A percentile compares a stretch with the other conserved stretches of the same genome.
These are phyloP conservation scores for Gymnogyps californianus DNA, from an alignment of 2,113 vertebrate species.

Conservation along the genomic window DNA sequence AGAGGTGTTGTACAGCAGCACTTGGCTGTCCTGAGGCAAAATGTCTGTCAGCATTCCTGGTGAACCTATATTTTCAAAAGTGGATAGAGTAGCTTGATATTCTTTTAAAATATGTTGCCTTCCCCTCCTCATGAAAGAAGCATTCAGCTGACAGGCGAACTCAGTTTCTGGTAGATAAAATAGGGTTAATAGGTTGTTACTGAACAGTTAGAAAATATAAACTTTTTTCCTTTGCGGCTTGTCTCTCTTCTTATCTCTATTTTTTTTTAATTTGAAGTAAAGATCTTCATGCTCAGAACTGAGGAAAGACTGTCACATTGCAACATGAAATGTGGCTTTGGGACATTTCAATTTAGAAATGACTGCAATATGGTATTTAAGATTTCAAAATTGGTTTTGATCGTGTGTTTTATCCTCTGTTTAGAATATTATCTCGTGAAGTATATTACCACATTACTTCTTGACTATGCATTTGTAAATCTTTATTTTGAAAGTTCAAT, in stretches of 20 bases:
- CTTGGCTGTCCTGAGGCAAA: not conserved
- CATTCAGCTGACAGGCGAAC: not conserved
- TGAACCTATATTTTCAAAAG: not conserved
- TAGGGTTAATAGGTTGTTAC: not conserved
- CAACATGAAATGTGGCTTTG: not conserved
- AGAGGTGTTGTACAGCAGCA: not conserved
- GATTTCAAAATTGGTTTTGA: slow-evolving; percentile 18
- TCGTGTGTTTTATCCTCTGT: not conserved
- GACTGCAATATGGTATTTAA: not conserved
- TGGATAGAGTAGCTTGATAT: not conserved
- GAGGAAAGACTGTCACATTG: not conserved
- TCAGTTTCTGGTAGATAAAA: not conserved
- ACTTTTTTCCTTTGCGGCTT: not conserved
- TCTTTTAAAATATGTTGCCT: not conserved
- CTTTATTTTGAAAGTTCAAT: slow-evolving; percentile 22
- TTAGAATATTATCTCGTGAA: slow-evolving; percentile 14
- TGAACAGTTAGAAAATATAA: not conserved
- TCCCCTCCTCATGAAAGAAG: not conserved
- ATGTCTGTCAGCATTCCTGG: not conserved
- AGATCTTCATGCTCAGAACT: not conserved
- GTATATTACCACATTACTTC: not conserved
- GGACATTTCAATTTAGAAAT: slow-evolving; percentile 13
- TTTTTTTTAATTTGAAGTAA: not conserved
- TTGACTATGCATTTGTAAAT: slow-evolving; percentile 32
- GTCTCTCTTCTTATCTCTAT: not conserved